Conservation (phyloP, 1,140 invertebrate genomes). For the Galleria mellonella region DNA sequence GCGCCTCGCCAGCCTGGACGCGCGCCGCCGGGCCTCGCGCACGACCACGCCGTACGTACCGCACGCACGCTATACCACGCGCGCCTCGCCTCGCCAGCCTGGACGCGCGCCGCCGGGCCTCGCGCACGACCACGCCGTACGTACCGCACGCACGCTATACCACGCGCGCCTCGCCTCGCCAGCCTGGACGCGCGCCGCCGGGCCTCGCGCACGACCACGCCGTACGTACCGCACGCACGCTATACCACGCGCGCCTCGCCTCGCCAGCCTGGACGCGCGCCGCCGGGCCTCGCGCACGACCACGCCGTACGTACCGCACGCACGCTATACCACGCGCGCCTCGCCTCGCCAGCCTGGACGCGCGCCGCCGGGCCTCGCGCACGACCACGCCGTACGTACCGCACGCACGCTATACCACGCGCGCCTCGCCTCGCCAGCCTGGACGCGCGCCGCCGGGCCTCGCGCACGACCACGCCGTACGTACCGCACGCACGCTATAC, state of each 20-base stretch:
- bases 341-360: constrained; percentile 31
- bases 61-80: constrained; percentile 19
- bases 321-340: constrained; percentile 29
- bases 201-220: not conserved
- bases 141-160: constrained; percentile 16
- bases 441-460: constrained; percentile 12
- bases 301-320: not conserved
- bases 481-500: constrained; percentile 20
- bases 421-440: constrained; percentile 38
- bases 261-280: constrained; percentile 27
- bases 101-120: constrained; percentile 12
- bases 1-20: constrained; percentile 34
- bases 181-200: constrained; percentile 21
- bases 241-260: constrained; percentile 34
- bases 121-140: not conserved
- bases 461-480: not conserved
- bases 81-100: constrained; percentile 40
- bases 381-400: not conserved
- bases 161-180: constrained; percentile 35
- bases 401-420: constrained; percentile 23
- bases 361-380: constrained; percentile 5
- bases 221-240: constrained; percentile 7
- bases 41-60: not conserved
- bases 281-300: not conserved
- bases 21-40: constrained; percentile 5